Base-by-base conservation (phyloP, 2,888 invertebrate genomes). In the Meghimatium bilineatum region DNA sequence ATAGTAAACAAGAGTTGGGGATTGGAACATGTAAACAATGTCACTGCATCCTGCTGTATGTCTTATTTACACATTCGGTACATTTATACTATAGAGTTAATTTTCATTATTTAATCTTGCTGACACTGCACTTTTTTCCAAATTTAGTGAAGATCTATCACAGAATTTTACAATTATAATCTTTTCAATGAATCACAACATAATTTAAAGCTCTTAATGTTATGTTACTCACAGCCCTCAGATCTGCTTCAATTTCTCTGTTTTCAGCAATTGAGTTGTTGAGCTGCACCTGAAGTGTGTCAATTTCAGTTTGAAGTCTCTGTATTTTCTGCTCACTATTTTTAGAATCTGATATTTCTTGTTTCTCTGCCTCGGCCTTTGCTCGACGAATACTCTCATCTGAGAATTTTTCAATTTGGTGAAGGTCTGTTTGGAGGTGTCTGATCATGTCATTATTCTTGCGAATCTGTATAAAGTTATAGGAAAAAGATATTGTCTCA, bases 381-480 rank as follows among this genome's bases (percentile, higher is more conserved):
- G 83, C 67, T 32, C 93, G 87, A 3, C 92, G 88, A 76, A 93
- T 93, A 79, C 92, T 90, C 49, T 94, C 94, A 76, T 93, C 92
- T 26, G 93, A 91, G 82, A 91, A 91, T 87, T 93, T 93, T 87
- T 93, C 92, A 80, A 94, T 92, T 84, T 92, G 91, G 71, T 93
- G 91, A 10, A 93, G 89, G 66, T 93, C 93, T 23, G 91, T 90
- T 82, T 93, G 92, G 6, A 93, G 88, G 6, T 89, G 88, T 83
- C 93, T 86, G 78, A 94, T 93, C 26, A 93, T 89, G 80, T 93
- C 92, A 88, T 93, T 93, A 85, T 93, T 93, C 88, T 92, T 92
- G 52, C 88, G 88, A 29, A 93, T 92, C 93, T 93, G 88, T 44
- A 80, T 29, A 75, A 23, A 36, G 17, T 71, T 1, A 34, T 38